phyloP scores from a whole-genome alignment of 64 coral and sea anemone genomes.

The Dendronephthya gigantea region DNA sequence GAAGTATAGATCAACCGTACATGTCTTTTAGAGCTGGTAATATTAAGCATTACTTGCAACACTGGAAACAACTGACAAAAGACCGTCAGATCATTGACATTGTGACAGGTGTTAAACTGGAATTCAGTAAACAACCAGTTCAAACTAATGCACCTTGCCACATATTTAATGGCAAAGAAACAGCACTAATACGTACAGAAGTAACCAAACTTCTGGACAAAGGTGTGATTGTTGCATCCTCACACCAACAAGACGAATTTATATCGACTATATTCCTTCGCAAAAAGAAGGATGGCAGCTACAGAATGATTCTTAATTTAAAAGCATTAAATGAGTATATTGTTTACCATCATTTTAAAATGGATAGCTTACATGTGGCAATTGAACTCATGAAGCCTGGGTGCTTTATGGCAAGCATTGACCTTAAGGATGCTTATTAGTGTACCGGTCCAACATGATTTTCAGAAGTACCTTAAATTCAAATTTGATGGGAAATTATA shows the following conservation, averaged over 20 bases:
- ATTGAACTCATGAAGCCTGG: background rate
- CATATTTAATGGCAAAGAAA: background rate
- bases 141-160: background rate
- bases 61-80: background rate
- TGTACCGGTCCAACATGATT: background rate
- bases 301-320: background rate
- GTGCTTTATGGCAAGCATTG: slow-evolving; percentile 5
- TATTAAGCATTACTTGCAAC: background rate
- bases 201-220: background rate
- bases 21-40: background rate
- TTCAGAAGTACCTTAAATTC: slow-evolving; percentile 8
- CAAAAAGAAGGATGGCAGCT: slow-evolving; percentile 5
- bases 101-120: background rate
- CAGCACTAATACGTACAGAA: background rate
- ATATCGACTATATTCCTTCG: slow-evolving; percentile 1
- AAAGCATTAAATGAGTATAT: background rate
- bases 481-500: slow-evolving; percentile 4
- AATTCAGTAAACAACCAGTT: background rate
- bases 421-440: slow-evolving; percentile 13
- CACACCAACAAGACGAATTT: background rate
- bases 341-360: slow-evolving; percentile 10
- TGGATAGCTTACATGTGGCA: background rate
- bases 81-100: background rate
- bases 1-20: background rate
- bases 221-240: background rate